Conservation (phyloP, 2,797 vertebrate genomes). For the Peromyscus melanophrys region DNA sequence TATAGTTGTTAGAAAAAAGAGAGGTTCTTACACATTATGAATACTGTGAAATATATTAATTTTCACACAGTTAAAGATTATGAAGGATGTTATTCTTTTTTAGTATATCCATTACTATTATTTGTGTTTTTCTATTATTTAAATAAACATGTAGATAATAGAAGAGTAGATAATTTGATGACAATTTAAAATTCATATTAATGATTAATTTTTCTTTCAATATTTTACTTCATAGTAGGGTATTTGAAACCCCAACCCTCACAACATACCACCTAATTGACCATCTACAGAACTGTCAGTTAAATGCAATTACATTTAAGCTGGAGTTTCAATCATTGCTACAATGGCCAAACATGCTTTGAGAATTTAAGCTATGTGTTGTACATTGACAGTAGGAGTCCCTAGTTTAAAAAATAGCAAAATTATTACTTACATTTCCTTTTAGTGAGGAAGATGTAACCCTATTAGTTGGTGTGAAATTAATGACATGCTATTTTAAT, state of each 20-base stretch:
- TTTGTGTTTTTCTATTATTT: background rate
- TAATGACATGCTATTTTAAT: constrained; percentile 87
- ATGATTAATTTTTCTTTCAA: background rate
- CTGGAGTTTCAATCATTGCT: background rate
- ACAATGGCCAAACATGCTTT: constrained; percentile 51
- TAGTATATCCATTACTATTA: background rate
- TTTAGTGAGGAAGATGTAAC: constrained; percentile 81
- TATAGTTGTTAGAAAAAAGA: background rate
- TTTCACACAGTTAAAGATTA: background rate
- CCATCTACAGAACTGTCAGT: background rate
- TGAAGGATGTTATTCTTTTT: background rate
- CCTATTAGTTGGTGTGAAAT: constrained; percentile 86
- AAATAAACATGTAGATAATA: background rate
- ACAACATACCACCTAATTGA: background rate
- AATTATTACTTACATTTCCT: constrained; percentile 85
- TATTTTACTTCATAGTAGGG: background rate
- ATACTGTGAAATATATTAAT: background rate
- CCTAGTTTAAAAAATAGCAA: constrained; percentile 64
- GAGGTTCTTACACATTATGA: background rate
- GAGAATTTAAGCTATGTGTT: constrained; percentile 79
- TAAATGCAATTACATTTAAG: background rate
- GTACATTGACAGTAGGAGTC: constrained; percentile 84
- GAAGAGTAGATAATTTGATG: background rate
- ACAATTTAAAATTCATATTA: constrained; percentile 11
- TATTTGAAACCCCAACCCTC: background rate